Conservation (phyloP, 1,140 invertebrate species). For the Scaptomyza pallida region DNA sequence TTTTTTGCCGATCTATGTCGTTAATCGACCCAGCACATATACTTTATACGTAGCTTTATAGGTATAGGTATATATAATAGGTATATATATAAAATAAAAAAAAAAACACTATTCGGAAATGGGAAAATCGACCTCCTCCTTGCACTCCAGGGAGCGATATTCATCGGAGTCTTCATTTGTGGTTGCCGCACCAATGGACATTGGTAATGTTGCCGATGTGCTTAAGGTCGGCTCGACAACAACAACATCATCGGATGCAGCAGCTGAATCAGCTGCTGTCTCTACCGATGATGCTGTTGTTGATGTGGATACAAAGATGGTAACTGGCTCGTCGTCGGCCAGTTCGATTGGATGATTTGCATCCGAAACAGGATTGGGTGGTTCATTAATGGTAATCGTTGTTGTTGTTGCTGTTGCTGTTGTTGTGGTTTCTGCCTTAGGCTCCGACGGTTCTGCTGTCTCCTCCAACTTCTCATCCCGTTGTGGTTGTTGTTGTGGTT, state of each 20-base stretch:
- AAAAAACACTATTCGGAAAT: slow-evolving; percentile 74
- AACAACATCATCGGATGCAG: slow-evolving; percentile 25
- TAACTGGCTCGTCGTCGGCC: slow-evolving; percentile 38
- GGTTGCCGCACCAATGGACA: slow-evolving; percentile 54
- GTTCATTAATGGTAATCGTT: slow-evolving; percentile 24
- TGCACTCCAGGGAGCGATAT: slow-evolving; percentile 81
- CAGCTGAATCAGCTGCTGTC: slow-evolving; percentile 13
- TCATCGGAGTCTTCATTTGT: slow-evolving; percentile 82
- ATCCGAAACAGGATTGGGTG: slow-evolving; percentile 24
- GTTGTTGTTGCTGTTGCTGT: slow-evolving; percentile 32
- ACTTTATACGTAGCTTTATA: slow-evolving; percentile 20
- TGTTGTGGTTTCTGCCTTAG: slow-evolving; percentile 31
- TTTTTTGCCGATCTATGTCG: not conserved
- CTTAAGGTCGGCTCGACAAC: slow-evolving; percentile 36
- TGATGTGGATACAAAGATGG: slow-evolving; percentile 46
- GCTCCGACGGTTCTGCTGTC: slow-evolving; percentile 19
- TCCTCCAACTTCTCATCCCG: slow-evolving; percentile 6
- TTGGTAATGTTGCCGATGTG: slow-evolving; percentile 41
- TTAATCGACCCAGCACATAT: not conserved
- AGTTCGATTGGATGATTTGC: slow-evolving; percentile 18
- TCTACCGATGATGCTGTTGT: not conserved
- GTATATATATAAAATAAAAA: slow-evolving; percentile 33
- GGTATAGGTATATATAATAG: slow-evolving; percentile 31
- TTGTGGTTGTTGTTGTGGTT: slow-evolving; percentile 45
- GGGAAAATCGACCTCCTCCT: slow-evolving; percentile 74